phyloP scores from a whole-genome alignment of 1,140 invertebrate genomes.

The Hetaerina americana region DNA sequence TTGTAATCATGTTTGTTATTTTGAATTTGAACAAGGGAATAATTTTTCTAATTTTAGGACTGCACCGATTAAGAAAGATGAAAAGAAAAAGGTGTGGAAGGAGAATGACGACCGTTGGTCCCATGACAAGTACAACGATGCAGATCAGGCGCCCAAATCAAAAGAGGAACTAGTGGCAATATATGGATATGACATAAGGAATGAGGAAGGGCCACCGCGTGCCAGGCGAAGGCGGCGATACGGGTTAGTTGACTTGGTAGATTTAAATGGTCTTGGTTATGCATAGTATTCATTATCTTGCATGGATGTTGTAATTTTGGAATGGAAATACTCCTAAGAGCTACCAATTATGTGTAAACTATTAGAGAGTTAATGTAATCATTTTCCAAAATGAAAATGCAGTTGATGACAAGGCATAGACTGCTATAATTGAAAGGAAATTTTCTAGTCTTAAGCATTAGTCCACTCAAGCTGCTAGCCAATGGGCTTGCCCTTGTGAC shows the following conservation, averaged over 20 bases:
- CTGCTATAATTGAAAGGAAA: too few species aligned
- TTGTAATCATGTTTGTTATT: conserved; percentile 4
- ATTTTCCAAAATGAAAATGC: too few species aligned
- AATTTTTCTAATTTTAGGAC: conserved; percentile 3
- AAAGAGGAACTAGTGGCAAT: conserved; percentile 71
- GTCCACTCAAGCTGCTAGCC: too few species aligned
- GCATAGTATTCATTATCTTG: too few species aligned
- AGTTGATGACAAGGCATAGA: too few species aligned
- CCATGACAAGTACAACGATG: conserved; percentile 79
- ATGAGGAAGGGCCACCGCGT: conserved; percentile 79
- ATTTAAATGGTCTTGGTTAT: too few species aligned
- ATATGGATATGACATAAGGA: conserved; percentile 91
- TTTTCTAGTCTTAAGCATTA: too few species aligned
- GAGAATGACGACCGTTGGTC: conserved; percentile 65
- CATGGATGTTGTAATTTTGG: too few species aligned
- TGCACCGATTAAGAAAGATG: conserved; percentile 20
- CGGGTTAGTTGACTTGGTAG: conserved; percentile 46
- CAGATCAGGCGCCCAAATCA: conserved; percentile 72
- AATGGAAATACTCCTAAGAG: too few species aligned
- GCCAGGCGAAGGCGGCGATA: conserved; percentile 71
- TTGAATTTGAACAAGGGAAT: conserved; percentile 3
- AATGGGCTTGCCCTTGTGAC: too few species aligned
- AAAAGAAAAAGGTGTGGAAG: conserved; percentile 39
- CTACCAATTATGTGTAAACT: too few species aligned
- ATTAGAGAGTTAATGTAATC: too few species aligned